Percentiles rank a stretch among this genome's conserved stretches.
phyloP scores from a whole-genome alignment of 2,113 vertebrate species.

The Onychostoma macrolepis region DNA sequence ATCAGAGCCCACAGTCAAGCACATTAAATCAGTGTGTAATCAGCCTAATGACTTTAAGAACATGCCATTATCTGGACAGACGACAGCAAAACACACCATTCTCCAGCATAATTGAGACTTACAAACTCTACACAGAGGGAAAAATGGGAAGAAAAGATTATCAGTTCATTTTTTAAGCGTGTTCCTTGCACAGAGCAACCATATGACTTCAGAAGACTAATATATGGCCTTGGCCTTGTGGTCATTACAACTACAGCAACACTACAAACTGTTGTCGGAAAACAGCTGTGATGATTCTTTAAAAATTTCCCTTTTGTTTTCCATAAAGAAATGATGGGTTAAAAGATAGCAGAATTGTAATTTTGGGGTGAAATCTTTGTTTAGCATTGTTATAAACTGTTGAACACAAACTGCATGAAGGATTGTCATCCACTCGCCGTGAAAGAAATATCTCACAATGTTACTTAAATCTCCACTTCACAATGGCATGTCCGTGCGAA shows the following conservation, averaged over 20 bases:
- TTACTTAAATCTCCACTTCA: neutral
- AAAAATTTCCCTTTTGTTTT: too few species aligned
- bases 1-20: neutral
- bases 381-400: neutral
- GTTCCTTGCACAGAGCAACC: neutral
- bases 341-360: neutral
- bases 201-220: too few species aligned
- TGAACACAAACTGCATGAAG: too few species aligned
- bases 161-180: neutral
- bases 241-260: too few species aligned
- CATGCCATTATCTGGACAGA: conserved; percentile 17
- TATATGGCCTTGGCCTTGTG: too few species aligned
- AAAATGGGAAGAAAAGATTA: neutral
- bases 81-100: neutral
- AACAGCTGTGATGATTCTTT: too few species aligned
- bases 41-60: conserved; percentile 28
- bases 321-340: neutral
- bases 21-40: conserved; percentile 13
- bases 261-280: too few species aligned
- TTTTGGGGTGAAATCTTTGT: neutral
- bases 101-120: neutral
- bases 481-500: neutral
- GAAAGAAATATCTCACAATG: neutral
- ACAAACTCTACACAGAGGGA: neutral
- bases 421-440: too few species aligned